A percentile compares a stretch with the other conserved stretches of the same genome.
phyloP scores from a whole-genome alignment of 2,888 invertebrate genomes.

The Lepeophtheirus nordmannii region DNA sequence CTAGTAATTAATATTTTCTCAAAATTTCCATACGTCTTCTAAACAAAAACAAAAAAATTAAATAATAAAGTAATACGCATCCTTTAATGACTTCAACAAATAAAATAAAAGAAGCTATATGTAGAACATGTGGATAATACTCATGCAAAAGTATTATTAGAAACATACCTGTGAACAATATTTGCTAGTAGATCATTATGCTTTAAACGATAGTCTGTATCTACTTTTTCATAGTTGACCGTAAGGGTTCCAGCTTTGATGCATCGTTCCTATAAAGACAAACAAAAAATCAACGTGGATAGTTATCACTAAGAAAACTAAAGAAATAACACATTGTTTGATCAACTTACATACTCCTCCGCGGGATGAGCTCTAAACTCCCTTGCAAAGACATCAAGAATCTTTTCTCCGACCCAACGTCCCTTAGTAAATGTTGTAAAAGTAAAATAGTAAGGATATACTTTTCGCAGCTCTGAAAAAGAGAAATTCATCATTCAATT shows the following conservation, averaged over 20 bases:
- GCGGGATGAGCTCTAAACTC: slow-evolving; percentile 86
- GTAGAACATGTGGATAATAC: too few relatives aligned
- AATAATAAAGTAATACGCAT: slow-evolving; percentile 40
- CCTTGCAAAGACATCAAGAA: slow-evolving; percentile 75
- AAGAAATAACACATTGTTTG: too few relatives aligned
- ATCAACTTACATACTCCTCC: slow-evolving; percentile 53
- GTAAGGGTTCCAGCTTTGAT: slow-evolving; percentile 77
- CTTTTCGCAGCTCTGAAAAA: slow-evolving; percentile 69
- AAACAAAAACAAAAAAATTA: too few relatives aligned
- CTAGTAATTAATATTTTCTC: too few relatives aligned
- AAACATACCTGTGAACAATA: slow-evolving; percentile 58
- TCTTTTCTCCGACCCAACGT: slow-evolving; percentile 83
- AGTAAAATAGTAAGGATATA: slow-evolving; percentile 90
- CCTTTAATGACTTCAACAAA: too few relatives aligned
- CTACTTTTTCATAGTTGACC: slow-evolving; percentile 80
- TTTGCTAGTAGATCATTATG: slow-evolving; percentile 85
- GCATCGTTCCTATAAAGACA: slow-evolving; percentile 49
- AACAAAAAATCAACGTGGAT: background rate
- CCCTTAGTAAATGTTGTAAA: slow-evolving; percentile 92
- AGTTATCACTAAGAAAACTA: too few relatives aligned
- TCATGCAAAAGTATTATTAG: too few relatives aligned
- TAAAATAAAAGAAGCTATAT: too few relatives aligned
- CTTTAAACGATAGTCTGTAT: slow-evolving; percentile 74
- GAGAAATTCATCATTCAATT: too few relatives aligned
- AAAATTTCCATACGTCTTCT: too few relatives aligned